Conservation (phyloP, 1,140 invertebrate genomes). For the Euglossa dilemma region DNA sequence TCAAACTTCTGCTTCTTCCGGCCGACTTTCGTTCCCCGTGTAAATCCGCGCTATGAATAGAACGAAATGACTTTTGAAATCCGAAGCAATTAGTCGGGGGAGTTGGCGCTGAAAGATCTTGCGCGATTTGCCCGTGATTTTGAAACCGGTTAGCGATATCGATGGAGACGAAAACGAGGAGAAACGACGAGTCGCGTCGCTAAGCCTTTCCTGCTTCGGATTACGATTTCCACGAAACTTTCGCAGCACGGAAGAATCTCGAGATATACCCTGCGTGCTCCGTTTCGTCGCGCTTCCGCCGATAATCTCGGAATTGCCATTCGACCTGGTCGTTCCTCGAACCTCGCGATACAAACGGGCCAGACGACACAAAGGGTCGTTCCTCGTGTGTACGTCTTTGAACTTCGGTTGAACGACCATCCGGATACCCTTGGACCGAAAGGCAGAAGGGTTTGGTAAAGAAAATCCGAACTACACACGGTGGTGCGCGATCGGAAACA, state of each 20-base stretch:
- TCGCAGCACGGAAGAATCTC: background rate
- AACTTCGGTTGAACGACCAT: too few species aligned
- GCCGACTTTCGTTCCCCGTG: background rate
- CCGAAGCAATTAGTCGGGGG: background rate
- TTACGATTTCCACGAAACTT: conserved; percentile 2
- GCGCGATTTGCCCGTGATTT: background rate
- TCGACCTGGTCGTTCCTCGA: background rate
- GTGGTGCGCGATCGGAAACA: background rate
- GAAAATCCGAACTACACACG: background rate
- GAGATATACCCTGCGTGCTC: background rate
- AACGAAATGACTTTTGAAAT: background rate
- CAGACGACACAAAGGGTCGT: too few species aligned
- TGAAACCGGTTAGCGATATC: background rate
- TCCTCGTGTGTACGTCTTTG: too few species aligned
- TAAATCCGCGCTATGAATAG: background rate
- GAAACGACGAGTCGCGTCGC: background rate
- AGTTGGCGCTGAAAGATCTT: accelerated
- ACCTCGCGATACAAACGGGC: too few species aligned
- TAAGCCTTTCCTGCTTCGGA: background rate
- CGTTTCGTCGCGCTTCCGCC: background rate
- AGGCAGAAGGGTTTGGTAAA: too few species aligned
- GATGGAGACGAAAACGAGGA: background rate
- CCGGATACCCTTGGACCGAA: too few species aligned
- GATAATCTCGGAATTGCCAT: background rate
- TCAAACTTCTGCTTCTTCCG: background rate